These are phyloP conservation scores for Scopus umbretta DNA, from an alignment of 2,113 vertebrate species.

Conservation along the genomic window DNA sequence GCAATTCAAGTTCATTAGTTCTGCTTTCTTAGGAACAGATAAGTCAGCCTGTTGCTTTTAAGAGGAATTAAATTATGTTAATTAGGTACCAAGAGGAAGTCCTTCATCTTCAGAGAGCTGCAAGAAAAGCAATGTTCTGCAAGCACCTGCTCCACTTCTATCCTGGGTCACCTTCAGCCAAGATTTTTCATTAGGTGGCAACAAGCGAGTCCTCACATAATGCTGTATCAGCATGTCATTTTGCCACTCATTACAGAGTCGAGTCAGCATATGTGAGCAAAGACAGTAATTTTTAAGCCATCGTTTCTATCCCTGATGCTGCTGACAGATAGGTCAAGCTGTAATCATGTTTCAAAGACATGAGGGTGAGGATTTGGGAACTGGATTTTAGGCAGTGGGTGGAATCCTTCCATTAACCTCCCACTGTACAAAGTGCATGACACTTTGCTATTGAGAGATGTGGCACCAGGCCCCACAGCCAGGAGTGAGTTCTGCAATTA, in stretches of 20 bases:
- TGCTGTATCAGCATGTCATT: not conserved
- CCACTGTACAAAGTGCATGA: not conserved
- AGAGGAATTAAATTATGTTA: constrained; percentile 36
- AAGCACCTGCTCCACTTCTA: constrained; percentile 21
- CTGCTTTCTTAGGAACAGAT: constrained; percentile 49
- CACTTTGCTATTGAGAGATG: not conserved
- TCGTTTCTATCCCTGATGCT: not conserved
- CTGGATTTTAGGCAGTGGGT: not conserved
- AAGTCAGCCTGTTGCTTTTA: not conserved
- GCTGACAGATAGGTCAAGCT: not conserved
- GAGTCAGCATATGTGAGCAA: not conserved
- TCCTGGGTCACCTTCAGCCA: not conserved
- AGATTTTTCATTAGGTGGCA: not conserved
- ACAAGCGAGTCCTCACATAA: not conserved
- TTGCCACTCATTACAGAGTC: not conserved
- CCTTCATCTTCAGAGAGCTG: constrained; percentile 17
- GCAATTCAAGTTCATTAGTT: constrained; percentile 31
- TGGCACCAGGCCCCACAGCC: not conserved
- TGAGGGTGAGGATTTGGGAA: not conserved
- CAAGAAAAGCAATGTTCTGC: not conserved
- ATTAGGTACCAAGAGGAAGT: constrained; percentile 1
- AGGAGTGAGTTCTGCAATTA: not conserved
- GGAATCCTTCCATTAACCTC: not conserved
- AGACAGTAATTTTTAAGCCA: not conserved
- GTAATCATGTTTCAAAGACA: not conserved